Percentiles rank a stretch among this genome's conserved stretches.
phyloP scores from a whole-genome alignment of 2,113 vertebrate species.

The Tragelaphus scriptus region DNA sequence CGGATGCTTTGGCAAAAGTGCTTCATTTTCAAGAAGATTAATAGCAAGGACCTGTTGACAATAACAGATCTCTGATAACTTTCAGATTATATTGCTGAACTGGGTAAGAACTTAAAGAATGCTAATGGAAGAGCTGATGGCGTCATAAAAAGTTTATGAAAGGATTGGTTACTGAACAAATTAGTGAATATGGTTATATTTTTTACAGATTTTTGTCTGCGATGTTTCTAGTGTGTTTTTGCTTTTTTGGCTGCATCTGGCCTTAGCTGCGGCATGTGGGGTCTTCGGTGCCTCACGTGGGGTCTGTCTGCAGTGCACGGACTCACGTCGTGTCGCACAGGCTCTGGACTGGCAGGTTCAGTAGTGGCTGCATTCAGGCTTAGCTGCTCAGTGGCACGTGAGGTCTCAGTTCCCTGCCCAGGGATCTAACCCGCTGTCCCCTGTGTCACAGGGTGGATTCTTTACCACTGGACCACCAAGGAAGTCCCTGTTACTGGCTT shows the following conservation, averaged over 20 bases:
- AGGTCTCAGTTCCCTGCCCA: not conserved
- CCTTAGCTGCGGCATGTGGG: fast-evolving
- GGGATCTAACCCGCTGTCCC: not conserved
- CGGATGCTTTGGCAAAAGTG: not conserved
- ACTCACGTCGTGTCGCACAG: fast-evolving
- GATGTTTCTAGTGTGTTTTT: not conserved
- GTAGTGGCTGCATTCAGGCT: not conserved
- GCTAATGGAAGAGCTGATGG: not conserved
- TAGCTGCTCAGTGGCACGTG: fast-evolving
- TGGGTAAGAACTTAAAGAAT: not conserved
- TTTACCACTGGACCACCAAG: not conserved
- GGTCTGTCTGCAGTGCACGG: not conserved
- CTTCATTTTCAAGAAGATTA: not conserved
- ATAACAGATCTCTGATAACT: not conserved
- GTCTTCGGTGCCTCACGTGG: not conserved
- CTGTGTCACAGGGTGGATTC: not conserved
- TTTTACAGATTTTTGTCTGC: not conserved
- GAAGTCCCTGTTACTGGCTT: no score
- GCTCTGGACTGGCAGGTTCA: not conserved
- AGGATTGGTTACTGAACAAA: not conserved
- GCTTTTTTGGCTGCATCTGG: not conserved
- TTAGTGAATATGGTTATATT: not conserved
- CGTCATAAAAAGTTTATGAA: not conserved
- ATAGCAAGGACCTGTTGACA: not conserved
- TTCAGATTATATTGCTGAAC: not conserved